These are phyloP conservation scores for Nematostella vectensis DNA, from an alignment of 92 coral and sea anemone genomes.

Conservation along the genomic window DNA sequence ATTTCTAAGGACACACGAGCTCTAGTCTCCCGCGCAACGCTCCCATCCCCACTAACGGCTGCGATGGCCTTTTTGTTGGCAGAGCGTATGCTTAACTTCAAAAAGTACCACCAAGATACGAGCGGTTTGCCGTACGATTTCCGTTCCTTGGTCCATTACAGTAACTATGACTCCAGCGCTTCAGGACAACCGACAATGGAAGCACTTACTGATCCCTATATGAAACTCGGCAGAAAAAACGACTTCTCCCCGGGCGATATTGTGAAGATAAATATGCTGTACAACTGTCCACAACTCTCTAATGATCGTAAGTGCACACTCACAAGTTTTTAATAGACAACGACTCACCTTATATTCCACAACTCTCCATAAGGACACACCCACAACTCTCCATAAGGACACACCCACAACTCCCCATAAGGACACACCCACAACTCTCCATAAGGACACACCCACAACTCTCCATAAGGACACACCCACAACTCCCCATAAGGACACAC, in stretches of 20 bases:
- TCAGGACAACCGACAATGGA: conserved; percentile 14
- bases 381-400: too few species aligned
- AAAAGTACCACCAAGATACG: conserved; percentile 26
- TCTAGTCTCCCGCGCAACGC: too few species aligned
- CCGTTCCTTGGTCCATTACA: conserved; percentile 48
- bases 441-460: too few species aligned
- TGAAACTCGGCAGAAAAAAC: conserved; percentile 28
- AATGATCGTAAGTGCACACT: conserved; percentile 18
- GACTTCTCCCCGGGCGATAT: conserved; percentile 48
- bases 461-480: too few species aligned
- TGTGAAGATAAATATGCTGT: conserved; percentile 31
- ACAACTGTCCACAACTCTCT: conserved; percentile 30
- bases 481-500: too few species aligned
- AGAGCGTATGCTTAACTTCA: conserved; percentile 24
- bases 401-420: too few species aligned
- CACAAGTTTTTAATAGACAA: too few species aligned
- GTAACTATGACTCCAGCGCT: conserved; percentile 33
- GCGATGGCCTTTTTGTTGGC: not conserved
- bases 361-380: too few species aligned
- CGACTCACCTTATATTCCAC: too few species aligned
- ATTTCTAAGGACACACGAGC: too few species aligned
- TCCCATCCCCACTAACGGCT: too few species aligned
- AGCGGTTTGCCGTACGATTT: conserved; percentile 40
- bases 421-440: too few species aligned
- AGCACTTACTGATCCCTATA: conserved; percentile 30